These are phyloP conservation scores for Hydrozoanthus tunicans DNA, from an alignment of 64 coral and sea anemone genomes.

Conservation along the genomic window DNA sequence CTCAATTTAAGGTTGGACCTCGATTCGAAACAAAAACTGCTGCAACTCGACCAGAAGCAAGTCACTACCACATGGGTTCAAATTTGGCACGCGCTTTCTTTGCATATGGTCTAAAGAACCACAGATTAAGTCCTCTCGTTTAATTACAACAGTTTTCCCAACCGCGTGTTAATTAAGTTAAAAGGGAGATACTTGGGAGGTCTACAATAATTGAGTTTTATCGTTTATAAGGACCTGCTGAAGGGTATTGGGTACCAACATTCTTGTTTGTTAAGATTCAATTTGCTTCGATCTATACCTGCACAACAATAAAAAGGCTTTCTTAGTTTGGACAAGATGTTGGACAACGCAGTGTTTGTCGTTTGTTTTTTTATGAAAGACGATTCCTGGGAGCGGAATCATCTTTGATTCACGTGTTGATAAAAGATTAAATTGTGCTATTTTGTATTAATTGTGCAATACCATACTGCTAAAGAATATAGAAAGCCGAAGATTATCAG, in stretches of 20 bases:
- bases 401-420: constrained; percentile 33
- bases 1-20: not conserved
- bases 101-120: not conserved
- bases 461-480: constrained; percentile 7
- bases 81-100: constrained; percentile 4
- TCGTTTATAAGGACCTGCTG: not conserved
- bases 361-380: not conserved
- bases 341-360: not conserved
- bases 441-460: constrained; percentile 41
- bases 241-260: not conserved
- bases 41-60: too few relatives aligned
- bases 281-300: not conserved
- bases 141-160: not conserved
- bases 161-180: constrained; percentile 34
- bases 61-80: not conserved
- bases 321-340: not conserved
- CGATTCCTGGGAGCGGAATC: not conserved
- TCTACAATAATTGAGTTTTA: not conserved
- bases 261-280: not conserved
- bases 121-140: not conserved
- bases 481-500: constrained; percentile 31
- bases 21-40: not conserved
- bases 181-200: not conserved
- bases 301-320: not conserved
- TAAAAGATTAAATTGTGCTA: constrained; percentile 38